Evolutionary conservation across 2,113 vertebrate genomes (phyloP).

Genomic region (Empidonax alnorum): DNA sequence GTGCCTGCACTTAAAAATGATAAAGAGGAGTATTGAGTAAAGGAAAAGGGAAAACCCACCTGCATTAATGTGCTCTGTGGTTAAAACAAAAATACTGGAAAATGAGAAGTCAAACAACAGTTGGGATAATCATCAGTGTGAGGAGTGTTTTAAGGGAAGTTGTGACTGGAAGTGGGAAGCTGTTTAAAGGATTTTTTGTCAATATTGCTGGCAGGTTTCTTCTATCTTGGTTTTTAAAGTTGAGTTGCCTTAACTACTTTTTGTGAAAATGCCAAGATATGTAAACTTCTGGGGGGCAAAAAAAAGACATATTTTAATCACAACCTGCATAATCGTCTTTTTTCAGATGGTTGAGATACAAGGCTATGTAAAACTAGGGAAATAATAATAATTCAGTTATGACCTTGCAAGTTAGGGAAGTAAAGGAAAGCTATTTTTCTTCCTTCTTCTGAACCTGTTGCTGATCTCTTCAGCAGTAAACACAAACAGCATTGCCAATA

Average conservation of each 20-base stretch:
- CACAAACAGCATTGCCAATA: not conserved
- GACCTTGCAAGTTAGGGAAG: not conserved
- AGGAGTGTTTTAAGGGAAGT: not conserved
- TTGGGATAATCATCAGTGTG: not conserved
- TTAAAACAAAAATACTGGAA: not conserved
- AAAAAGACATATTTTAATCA: not conserved
- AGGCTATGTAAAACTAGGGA: not conserved
- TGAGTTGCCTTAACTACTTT: not conserved
- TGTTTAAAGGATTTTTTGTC: not conserved
- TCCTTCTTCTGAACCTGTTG: not conserved
- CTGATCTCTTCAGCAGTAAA: not conserved
- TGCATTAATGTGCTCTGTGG: not conserved
- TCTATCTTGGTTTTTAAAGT: not conserved
- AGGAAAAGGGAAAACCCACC: not conserved
- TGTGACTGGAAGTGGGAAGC: not conserved
- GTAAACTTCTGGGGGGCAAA: not conserved
- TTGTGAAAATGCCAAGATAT: not conserved
- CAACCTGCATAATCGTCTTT: not conserved
- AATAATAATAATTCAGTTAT: not conserved
- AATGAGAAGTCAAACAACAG: not conserved
- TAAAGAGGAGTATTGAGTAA: not conserved
- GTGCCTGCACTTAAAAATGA: not conserved
- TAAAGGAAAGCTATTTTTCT: not conserved
- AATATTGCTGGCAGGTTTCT: not conserved
- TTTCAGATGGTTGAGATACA: not conserved